phyloP scores from a whole-genome alignment of 2,113 vertebrate species.

The Diphyllodes magnificus region DNA sequence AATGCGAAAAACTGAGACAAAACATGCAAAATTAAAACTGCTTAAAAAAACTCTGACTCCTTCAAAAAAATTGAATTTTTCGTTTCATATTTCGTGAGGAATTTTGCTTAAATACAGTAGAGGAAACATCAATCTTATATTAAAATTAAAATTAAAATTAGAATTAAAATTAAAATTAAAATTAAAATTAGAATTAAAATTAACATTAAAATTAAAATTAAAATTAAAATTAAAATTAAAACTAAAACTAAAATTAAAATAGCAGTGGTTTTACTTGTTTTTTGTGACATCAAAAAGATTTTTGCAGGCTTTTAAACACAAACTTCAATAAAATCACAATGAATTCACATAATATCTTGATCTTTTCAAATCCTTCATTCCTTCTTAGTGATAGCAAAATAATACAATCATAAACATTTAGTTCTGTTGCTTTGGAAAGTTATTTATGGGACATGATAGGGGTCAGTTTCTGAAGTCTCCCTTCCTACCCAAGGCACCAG shows the following conservation, averaged over 20 bases:
- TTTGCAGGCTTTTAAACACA: neutral
- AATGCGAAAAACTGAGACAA: neutral
- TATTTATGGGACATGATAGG: neutral
- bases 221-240: no score
- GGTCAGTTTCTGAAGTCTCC: neutral
- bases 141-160: neutral
- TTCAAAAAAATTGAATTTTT: neutral
- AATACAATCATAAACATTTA: neutral
- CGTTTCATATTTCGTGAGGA: neutral
- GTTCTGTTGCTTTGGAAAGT: neutral
- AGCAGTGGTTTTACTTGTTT: neutral
- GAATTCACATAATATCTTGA: neutral
- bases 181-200: no score
- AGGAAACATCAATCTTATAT: neutral
- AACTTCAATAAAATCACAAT: neutral
- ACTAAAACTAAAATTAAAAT: neutral
- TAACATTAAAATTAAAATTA: no score
- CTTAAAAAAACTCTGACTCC: neutral
- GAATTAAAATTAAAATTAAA: no score
- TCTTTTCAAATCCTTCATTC: neutral
- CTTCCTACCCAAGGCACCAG: neutral
- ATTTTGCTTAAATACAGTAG: neutral
- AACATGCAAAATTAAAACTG: neutral
- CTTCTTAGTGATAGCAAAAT: neutral
- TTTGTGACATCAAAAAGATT: neutral